Evolutionary conservation across 2,797 vertebrate genomes (phyloP), one percentile per base, ranked within the genome.

Genomic region (Bradypodion pumilum): DNA sequence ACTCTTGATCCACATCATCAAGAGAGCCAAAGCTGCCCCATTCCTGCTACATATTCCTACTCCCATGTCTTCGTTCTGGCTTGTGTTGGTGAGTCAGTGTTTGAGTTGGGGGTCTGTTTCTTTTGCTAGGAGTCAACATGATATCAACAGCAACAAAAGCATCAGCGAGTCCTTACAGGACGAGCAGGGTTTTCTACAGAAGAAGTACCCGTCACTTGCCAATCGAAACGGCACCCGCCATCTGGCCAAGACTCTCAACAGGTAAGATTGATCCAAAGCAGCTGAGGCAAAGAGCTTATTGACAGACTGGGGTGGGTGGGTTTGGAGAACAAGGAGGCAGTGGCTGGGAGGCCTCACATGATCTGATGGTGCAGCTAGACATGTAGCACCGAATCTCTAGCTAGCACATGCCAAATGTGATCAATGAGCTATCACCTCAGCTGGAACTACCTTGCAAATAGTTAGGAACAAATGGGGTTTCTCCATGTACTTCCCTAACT

Each of bases 101-200:
- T 10, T 23, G 65, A n/a, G 78, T 0, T 89, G 10, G 29, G 60
- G 16, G 63, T 69, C 96, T 87, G 25, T 32, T 74, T 73, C 69
- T 49, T 73, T 35, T 60, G 29, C 16, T 60, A 97, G 97, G 96
- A 97, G 97, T 87, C 97, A 97, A 87, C 96, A 75, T 19, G 96
- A 97, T 90, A 95, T 97, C 90, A 97, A 97, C 88, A 97, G 94
- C 46, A 94, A 94, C 79, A 97, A 97, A 88, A 95, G 90, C 86
- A 89, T 97, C 79, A 85, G 92, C 27, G 95, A 97, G 81, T 92
- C 94, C 0, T 78, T 93, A 75, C 94, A 86, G 78, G 96, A 97
- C 35, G 97, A 97, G 89, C 96, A 97, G 29, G 92, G 90, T 66
- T 97, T 97, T 90, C 91, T 97, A 89, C 97, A 97, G 93, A 96